Evolutionary conservation across 2,888 invertebrate genomes (phyloP).

Genomic region (Cephus pulcher): DNA sequence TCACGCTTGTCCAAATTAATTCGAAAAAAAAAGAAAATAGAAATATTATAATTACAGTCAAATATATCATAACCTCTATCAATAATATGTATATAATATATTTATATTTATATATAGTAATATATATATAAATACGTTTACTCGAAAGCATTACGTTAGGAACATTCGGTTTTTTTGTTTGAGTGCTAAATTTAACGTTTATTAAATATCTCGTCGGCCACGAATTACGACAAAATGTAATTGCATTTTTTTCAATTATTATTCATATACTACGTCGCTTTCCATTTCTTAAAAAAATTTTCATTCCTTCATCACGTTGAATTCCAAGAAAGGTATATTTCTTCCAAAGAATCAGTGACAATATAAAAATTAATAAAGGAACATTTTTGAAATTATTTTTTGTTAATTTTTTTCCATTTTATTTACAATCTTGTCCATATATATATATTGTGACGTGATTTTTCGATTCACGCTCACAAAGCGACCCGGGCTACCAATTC

Average conservation of each 20-base stretch:
- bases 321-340: not conserved
- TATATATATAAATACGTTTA: slow-evolving; percentile 21
- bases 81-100: slow-evolving; percentile 19
- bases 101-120: slow-evolving; percentile 34
- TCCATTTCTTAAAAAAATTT: too few relatives aligned
- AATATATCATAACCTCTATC: slow-evolving; percentile 37
- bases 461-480: too few relatives aligned
- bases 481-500: too few relatives aligned
- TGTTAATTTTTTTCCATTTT: slow-evolving; percentile 22
- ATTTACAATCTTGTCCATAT: slow-evolving; percentile 18
- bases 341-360: not conserved
- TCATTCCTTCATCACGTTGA: not conserved
- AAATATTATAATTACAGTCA: slow-evolving; percentile 29
- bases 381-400: not conserved
- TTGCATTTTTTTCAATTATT: not conserved
- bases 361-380: not conserved
- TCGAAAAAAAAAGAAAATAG: slow-evolving; percentile 28
- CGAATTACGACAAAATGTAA: not conserved
- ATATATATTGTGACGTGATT: slow-evolving; percentile 9
- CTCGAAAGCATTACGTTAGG: slow-evolving; percentile 52
- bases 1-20: not conserved
- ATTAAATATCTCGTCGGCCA: not conserved
- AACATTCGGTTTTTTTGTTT: slow-evolving; percentile 43
- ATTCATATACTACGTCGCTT: not conserved
- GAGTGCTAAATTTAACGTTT: slow-evolving; percentile 37